Base-by-base conservation (phyloP, 2,888 invertebrate genomes). In the Drosophila formosana region DNA sequence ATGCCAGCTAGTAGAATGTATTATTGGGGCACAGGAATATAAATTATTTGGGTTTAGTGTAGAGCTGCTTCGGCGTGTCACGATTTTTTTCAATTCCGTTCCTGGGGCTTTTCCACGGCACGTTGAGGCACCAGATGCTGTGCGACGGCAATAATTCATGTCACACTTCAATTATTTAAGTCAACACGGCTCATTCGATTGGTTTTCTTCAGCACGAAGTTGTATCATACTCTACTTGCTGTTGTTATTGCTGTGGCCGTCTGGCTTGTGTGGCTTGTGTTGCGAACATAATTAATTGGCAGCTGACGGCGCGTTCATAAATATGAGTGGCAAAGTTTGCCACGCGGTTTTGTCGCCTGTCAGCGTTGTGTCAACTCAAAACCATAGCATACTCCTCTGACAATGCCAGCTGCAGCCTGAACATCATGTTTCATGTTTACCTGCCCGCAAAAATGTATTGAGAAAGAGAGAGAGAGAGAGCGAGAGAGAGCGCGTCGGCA, bases 241-340 rank as follows among this genome's bases (percentile, higher is more conserved):
- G 2, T 26, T 62, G 28, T 43, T 28, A 0, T 39, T 11, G 13
- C 6, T 25, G 11, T 37, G 6, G 41, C 47, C 9, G 28, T 39
- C 6, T n/a, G 4, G 18, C 34, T 1, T 1, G 3, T 52, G 39
- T 26, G 34, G 39, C 8, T 49, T 23, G 34, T 46, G 26, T 43
- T 34, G 67, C 9, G 70, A 56, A 65, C 78, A 81, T 74, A 81
- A 83, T 82, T 78, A 83, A 83, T 78, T 82, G 83, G 71, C 72
- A 75, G 69, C 78, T 78, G 82, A 65, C 80, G 71, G 55, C 18
- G 57, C 60, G 57, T 68, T 50, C 85, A 80, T 69, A 85, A 75
- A 83, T 82, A 68, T 58, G 45, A 61, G 49, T 64, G 49, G 51
- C 61, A 68, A 57, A 30, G 6, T 68, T 66, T 60, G 65, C 37